Evolutionary conservation across 1,140 invertebrate genomes (phyloP).

Genomic region (Adoxophyes honmai): DNA sequence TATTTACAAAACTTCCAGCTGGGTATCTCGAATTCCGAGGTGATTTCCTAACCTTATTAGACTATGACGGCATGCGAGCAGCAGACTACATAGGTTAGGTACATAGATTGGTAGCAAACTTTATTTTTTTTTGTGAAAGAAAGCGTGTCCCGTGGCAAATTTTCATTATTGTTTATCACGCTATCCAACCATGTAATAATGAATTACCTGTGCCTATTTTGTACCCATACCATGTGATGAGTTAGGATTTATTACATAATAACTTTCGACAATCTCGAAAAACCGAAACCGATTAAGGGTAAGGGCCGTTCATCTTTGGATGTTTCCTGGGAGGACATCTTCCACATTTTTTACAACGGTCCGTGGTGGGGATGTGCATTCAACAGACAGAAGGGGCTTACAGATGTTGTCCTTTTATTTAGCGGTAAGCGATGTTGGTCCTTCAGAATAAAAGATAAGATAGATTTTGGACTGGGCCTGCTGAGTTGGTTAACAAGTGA

Average conservation of each 20-base stretch:
- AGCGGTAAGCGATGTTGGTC: constrained; percentile 24
- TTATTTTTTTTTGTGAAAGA: background rate
- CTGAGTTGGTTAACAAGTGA: constrained; percentile 35
- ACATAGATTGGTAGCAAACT: too few species aligned
- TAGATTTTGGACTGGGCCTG: constrained; percentile 24
- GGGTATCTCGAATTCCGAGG: too few species aligned
- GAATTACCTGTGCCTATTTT: background rate
- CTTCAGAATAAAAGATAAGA: constrained; percentile 32
- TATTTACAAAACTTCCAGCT: too few species aligned
- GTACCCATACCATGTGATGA: background rate
- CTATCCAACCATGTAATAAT: background rate
- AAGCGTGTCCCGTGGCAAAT: background rate
- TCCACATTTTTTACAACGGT: constrained; percentile 18
- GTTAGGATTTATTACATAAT: background rate
- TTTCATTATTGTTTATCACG: background rate
- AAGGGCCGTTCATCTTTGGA: background rate
- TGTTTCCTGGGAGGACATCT: constrained; percentile 34
- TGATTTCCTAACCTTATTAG: too few species aligned
- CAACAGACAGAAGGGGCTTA: constrained; percentile 26
- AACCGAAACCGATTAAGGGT: background rate
- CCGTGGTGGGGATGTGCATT: background rate
- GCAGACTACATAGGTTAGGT: too few species aligned
- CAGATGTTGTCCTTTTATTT: constrained; percentile 21
- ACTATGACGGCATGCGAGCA: too few species aligned
- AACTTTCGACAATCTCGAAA: too few species aligned